Evolutionary conservation across 2,797 vertebrate genomes (phyloP).

Genomic region (Morus bassanus): DNA sequence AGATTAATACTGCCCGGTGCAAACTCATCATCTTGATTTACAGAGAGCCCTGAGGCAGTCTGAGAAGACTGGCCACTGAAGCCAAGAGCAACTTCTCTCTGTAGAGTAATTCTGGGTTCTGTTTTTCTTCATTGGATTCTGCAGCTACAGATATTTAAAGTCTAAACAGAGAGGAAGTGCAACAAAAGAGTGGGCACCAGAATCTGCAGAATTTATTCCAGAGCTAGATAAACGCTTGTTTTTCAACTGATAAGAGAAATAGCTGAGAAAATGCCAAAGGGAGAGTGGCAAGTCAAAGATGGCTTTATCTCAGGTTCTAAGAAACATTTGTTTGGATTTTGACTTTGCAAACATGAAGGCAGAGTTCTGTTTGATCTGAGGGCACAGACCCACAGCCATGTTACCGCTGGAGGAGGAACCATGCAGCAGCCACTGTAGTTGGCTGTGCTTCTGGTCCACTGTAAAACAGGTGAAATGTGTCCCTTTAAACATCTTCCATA

Average conservation of each 20-base stretch:
- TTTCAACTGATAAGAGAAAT: background rate
- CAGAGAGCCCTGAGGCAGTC: background rate
- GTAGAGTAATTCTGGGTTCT: background rate
- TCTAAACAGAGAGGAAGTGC: background rate
- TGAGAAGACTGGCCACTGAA: background rate
- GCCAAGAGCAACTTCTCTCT: background rate
- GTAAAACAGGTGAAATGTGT: background rate
- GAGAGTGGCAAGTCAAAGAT: background rate
- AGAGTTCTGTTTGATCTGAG: background rate
- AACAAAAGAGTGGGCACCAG: background rate
- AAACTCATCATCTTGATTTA: background rate
- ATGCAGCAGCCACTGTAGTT: background rate
- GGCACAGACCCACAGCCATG: background rate
- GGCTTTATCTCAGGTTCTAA: background rate
- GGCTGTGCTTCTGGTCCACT: background rate
- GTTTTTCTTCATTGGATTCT: background rate
- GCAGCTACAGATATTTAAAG: background rate
- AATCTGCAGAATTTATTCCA: background rate
- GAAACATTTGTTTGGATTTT: background rate
- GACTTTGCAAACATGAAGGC: background rate
- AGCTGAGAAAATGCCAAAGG: background rate
- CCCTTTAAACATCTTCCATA: background rate
- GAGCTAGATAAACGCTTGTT: background rate
- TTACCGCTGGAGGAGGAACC: background rate
- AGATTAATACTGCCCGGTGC: background rate